Evolutionary conservation across 1,140 invertebrate genomes (phyloP), one percentile per base, ranked within the genome.

Genomic region (Phortica variegata): DNA sequence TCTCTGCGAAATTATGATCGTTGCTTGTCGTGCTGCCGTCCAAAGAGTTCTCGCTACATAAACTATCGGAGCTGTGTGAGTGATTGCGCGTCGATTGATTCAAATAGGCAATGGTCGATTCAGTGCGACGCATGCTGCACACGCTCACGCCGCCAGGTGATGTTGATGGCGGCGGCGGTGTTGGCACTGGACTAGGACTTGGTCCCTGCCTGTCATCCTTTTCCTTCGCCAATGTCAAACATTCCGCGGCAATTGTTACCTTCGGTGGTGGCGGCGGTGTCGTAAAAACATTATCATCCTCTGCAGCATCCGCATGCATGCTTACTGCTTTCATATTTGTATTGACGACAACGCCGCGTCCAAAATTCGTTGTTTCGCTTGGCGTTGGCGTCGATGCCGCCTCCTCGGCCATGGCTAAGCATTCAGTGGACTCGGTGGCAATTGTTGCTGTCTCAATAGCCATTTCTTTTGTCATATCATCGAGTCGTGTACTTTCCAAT

Each of bases 41-140:
- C 12, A 76, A 48, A n/a, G 74, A 76, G 18, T 61, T 75, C 21
- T 76, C 71, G 42, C 73, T 76, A 29, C 61, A 75, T n/a, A 76
- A 42, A 41, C 73, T 76, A 15, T 76, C 74, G 4, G 71, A 72
- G 47, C 74, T 76, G 42, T 75, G 72, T n/a, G 73, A 76, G 8
- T 61, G 62, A 55, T 73, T 71, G 18, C 71, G 71, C 5, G 66
- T 63, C 3, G 70, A 65, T 33, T 70, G 66, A 39, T 72, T 74
- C 23, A 74, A 58, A 32, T 63, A 74, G 32, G 65, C 61, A 39
- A 59, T 65, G 29, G 58, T 60, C 16, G 71, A 65, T 33, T 73
- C 71, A 3, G 66, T 68, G 26, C 71, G 71, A n/a, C 71, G 47
- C 5, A 73, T 52, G 0, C 70, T 65, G 18, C 49, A n/a, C n/a